phyloP scores from a whole-genome alignment of 2,797 vertebrate species.

The Sebastes variabilis region DNA sequence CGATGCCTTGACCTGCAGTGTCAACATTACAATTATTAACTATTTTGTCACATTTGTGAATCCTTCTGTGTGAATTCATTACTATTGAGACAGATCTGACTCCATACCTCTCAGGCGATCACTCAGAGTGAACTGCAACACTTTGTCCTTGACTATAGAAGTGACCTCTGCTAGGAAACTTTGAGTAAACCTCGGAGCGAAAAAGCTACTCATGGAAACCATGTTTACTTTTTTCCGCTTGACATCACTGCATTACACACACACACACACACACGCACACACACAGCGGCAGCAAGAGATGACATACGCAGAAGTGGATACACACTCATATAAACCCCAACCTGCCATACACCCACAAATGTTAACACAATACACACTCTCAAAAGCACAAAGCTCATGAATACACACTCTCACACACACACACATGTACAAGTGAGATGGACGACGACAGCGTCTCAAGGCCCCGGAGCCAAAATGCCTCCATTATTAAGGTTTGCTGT shows the following conservation, averaged over 20 bases:
- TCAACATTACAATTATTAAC: no score
- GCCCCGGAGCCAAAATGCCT: slow-evolving; percentile 4
- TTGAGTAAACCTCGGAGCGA: slow-evolving; percentile 53
- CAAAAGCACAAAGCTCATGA: background rate
- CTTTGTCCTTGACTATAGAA: slow-evolving; percentile 20
- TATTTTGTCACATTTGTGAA: no score
- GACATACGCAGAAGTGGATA: background rate
- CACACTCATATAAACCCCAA: background rate
- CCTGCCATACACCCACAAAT: background rate
- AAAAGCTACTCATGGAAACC: slow-evolving; percentile 64
- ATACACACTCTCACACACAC: background rate
- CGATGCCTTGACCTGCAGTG: no score
- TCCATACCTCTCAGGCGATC: no score
- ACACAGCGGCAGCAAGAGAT: slow-evolving; percentile 1
- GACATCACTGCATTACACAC: slow-evolving; percentile 43
- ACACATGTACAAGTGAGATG: background rate
- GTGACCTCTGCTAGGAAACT: slow-evolving; percentile 54
- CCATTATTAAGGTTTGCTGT: slow-evolving; percentile 19
- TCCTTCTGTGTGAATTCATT: no score
- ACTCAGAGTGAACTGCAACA: background rate
- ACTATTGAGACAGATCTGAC: no score
- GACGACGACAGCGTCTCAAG: background rate
- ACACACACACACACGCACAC: slow-evolving; percentile 3
- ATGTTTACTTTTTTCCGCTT: slow-evolving; percentile 55
- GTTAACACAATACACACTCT: background rate